Evolutionary conservation across 2,888 invertebrate species (phyloP), one percentile per base, ranked within the genome.

Genomic region (Athrips mouffetella): DNA sequence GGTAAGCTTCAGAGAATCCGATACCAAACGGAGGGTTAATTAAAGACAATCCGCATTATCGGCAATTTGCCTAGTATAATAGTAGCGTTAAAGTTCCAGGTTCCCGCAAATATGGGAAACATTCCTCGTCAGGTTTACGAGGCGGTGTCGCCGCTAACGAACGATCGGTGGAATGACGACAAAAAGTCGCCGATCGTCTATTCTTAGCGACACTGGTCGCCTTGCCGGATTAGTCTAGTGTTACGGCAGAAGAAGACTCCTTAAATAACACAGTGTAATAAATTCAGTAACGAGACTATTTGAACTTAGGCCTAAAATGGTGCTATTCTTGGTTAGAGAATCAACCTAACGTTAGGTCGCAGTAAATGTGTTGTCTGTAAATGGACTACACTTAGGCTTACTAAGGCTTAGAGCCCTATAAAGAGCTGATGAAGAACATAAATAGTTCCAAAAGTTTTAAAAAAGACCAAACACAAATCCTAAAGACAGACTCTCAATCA

Each of bases 121-220:
- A 63, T 64, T 65, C 64, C 63, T 53, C 57, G 55, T 58, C 54
- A 60, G 59, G 67, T 70, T 64, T 66, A 67, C 59, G 50, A 54
- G 52, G 57, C 57, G 55, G 59, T 63, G 65, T 66, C 62, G 58
- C 63, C 53, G 60, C 63, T 71, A 73, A 73, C 70, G 67, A 75
- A 75, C 67, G 64, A 55, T 55, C 59, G 51, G 51, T 49, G 71
- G 73, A 73, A 76, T 74, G 73, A 63, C 59, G 63, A 70, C 71
- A 82, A 81, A 82, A 83, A 81, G 67, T 68, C 57, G 65, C 58
- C 65, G 59, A 70, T 68, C 70, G 63, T 63, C 73, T 76, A 78
- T 78, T 76, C 77, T 73, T 71, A 67, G 68, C 58, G 57, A 68
- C 66, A 63, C 63, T 62, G 63, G 21, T 62, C 60, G 56, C 57